Percentiles rank a stretch among this genome's conserved stretches.
phyloP scores from a whole-genome alignment of 2,797 vertebrate genomes.

The Erethizon dorsatum region DNA sequence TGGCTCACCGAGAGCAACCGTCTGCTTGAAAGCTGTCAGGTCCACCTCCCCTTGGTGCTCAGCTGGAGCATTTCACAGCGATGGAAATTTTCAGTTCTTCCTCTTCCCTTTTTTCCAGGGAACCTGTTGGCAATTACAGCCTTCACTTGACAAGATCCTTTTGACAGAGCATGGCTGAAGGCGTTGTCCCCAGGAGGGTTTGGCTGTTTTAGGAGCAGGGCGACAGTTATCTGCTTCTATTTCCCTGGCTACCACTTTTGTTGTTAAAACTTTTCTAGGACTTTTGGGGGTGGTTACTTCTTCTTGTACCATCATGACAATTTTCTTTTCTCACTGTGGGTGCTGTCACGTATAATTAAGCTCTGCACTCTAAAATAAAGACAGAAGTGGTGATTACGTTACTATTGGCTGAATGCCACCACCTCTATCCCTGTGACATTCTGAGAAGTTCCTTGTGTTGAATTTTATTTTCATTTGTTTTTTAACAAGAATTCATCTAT shows the following conservation, averaged over 20 bases:
- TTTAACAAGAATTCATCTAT: conserved; percentile 34
- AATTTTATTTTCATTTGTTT: conserved; percentile 53
- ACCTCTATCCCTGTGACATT: not conserved
- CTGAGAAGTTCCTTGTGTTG: not conserved
- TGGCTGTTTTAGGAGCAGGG: conserved; percentile 14
- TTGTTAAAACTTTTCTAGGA: conserved; percentile 71
- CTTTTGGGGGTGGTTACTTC: conserved; percentile 58
- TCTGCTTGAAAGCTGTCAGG: not conserved
- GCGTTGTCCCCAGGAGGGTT: not conserved
- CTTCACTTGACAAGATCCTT: conserved; percentile 50
- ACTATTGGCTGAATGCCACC: conserved; percentile 39
- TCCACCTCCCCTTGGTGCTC: not conserved
- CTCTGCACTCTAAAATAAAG: conserved; percentile 64
- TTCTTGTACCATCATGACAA: conserved; percentile 35
- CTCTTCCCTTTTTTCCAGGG: not conserved
- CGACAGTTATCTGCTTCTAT: conserved; percentile 34
- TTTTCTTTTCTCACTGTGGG: conserved; percentile 65
- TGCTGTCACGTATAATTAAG: conserved; percentile 66
- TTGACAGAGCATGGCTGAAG: not conserved
- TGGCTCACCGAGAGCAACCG: conserved; percentile 37
- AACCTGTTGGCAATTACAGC: conserved; percentile 53
- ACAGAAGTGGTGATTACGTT: conserved; percentile 48
- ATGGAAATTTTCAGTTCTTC: conserved; percentile 44
- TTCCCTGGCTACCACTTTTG: conserved; percentile 55
- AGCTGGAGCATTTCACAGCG: not conserved